Evolutionary conservation across 1,140 invertebrate genomes (phyloP).

Genomic region (Steinernema khuongi): DNA sequence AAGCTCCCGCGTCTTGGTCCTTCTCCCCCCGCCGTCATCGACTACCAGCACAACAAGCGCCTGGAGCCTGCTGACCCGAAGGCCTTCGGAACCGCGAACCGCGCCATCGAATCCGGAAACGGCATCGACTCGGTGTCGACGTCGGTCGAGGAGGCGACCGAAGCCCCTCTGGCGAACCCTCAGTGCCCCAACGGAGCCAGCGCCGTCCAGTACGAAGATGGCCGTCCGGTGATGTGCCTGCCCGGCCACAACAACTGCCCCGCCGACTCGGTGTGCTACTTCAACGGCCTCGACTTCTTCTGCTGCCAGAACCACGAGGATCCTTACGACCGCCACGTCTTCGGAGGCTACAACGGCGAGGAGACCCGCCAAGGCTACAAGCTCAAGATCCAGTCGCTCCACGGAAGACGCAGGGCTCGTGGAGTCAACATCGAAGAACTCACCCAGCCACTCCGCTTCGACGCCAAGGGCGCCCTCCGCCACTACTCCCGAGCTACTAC

Average conservation of each 20-base stretch:
- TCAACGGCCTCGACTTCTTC: constrained; percentile 58
- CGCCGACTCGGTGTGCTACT: constrained; percentile 55
- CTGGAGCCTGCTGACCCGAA: constrained; percentile 9
- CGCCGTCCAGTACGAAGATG: constrained; percentile 43
- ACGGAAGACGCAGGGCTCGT: constrained; percentile 32
- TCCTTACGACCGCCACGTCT: constrained; percentile 57
- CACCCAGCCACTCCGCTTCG: constrained; percentile 4
- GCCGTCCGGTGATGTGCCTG: constrained; percentile 54
- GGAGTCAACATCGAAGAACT: constrained; percentile 21
- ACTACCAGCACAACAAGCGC: neutral
- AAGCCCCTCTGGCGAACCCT: constrained; percentile 17
- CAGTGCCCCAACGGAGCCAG: constrained; percentile 46
- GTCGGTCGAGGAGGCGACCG: neutral
- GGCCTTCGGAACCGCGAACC: neutral
- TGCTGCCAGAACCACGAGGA: constrained; percentile 57
- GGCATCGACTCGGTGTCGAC: neutral
- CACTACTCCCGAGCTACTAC: constrained; percentile 31
- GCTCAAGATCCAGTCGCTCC: constrained; percentile 31
- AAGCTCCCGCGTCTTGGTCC: constrained; percentile 14
- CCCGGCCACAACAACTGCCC: constrained; percentile 57
- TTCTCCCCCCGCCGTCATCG: constrained; percentile 8
- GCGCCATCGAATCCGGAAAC: constrained; percentile 18
- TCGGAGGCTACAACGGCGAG: constrained; percentile 56
- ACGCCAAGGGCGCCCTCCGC: constrained; percentile 19
- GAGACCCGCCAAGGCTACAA: constrained; percentile 57